These are phyloP conservation scores for Venusia cambrica DNA, from an alignment of 2,888 invertebrate species.

Conservation along the genomic window DNA sequence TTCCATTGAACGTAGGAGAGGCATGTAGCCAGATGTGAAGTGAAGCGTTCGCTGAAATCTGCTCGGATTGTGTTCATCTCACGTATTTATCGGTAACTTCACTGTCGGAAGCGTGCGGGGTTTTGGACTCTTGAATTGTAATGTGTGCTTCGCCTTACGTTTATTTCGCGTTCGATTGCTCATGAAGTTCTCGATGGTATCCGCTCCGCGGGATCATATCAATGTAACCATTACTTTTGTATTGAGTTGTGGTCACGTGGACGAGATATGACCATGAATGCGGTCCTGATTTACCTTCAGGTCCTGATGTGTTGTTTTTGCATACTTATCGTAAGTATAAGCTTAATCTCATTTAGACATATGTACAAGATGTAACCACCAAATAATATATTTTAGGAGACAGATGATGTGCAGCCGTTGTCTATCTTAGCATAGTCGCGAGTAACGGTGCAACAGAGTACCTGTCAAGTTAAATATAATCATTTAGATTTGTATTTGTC, in stretches of 20 bases:
- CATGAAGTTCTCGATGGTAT: too few species aligned
- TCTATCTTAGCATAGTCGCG: too few species aligned
- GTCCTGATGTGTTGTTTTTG: too few species aligned
- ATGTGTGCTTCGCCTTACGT: constrained; percentile 47
- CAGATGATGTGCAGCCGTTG: too few species aligned
- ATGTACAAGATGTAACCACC: constrained; percentile 79
- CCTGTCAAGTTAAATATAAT: too few species aligned
- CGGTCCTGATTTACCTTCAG: too few species aligned
- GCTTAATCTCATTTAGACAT: constrained; percentile 69
- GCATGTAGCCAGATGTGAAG: neutral
- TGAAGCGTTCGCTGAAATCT: constrained; percentile 1
- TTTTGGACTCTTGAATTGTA: constrained; percentile 35
- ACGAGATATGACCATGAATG: too few species aligned
- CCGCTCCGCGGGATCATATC: too few species aligned
- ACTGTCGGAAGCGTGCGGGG: constrained; percentile 53
- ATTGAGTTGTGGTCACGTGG: too few species aligned
- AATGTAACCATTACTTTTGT: too few species aligned
- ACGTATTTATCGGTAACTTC: constrained; percentile 29
- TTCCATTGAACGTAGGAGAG: constrained; percentile 3
- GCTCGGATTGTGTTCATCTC: constrained; percentile 16
- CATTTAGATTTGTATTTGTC: constrained; percentile 20
- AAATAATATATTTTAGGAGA: constrained; percentile 69
- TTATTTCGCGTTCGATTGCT: constrained; percentile 37
- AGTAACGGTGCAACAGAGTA: too few species aligned
- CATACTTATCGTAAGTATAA: constrained; percentile 33